Percentiles rank a stretch among this genome's conserved stretches.
Conservation (phyloP, 2,797 vertebrate species). For the Oreochromis grahami region DNA sequence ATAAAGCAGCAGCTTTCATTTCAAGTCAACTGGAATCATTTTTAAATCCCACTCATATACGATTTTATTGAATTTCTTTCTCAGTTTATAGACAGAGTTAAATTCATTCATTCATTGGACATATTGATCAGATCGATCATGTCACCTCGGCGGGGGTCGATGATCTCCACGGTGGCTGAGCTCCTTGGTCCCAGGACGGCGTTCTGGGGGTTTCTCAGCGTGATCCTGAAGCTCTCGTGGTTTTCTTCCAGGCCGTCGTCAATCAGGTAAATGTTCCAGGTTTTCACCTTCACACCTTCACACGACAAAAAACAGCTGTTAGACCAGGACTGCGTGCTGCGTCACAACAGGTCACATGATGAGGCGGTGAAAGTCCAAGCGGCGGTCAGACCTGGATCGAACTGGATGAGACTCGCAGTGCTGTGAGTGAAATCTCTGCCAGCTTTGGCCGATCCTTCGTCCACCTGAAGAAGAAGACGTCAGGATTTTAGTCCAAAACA, state of each 20-base stretch:
- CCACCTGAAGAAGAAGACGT: conserved; percentile 49
- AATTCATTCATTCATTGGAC: background rate
- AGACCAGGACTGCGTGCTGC: fast-evolving
- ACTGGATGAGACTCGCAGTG: conserved; percentile 69
- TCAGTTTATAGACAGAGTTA: background rate
- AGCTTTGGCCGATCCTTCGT: conserved; percentile 68
- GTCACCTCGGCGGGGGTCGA: conserved; percentile 64
- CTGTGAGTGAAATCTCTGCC: conserved; percentile 76
- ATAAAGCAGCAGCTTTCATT: background rate
- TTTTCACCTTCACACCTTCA: conserved; percentile 82
- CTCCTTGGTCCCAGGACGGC: conserved; percentile 69
- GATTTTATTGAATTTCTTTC: background rate
- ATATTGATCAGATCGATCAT: background rate
- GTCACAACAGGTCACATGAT: background rate
- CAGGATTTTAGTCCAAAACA: background rate
- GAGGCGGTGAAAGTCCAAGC: background rate
- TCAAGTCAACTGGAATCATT: background rate
- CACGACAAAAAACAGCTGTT: background rate
- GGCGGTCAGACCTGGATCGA: conserved; percentile 69
- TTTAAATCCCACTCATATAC: background rate
- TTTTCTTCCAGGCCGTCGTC: conserved; percentile 80
- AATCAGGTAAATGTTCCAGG: conserved; percentile 69
- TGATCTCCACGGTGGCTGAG: conserved; percentile 65
- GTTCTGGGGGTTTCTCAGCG: conserved; percentile 63
- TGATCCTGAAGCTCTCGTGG: conserved; percentile 70